These are phyloP conservation scores for Drosophila diplacantha DNA, from an alignment of 2,888 invertebrate species.

Conservation along the genomic window DNA sequence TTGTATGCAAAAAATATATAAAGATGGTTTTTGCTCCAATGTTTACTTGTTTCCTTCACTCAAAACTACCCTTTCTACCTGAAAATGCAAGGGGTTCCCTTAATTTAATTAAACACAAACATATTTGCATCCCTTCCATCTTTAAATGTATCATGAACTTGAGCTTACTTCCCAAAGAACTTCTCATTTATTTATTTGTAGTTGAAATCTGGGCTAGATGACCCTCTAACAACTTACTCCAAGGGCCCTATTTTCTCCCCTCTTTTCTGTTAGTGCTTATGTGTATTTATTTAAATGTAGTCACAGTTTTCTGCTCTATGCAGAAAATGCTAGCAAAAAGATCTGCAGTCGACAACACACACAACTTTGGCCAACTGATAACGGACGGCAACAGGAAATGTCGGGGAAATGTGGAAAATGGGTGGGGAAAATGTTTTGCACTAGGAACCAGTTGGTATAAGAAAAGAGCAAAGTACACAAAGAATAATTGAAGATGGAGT, in stretches of 20 bases:
- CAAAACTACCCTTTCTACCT: too few species aligned
- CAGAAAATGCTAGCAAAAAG: conserved; percentile 32
- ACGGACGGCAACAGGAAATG: conserved; percentile 64
- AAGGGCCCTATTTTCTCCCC: neutral
- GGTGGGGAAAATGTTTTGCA: conserved; percentile 27
- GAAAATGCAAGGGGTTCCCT: neutral
- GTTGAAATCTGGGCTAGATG: neutral
- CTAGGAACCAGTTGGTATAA: conserved; percentile 29
- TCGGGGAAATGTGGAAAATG: conserved; percentile 24
- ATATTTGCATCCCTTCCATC: neutral
- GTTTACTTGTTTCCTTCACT: neutral
- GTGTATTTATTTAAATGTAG: conserved; percentile 31
- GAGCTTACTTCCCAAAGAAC: neutral
- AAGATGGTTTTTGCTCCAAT: neutral
- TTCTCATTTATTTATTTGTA: conserved; percentile 1
- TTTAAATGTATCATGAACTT: neutral
- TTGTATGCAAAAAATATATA: neutral
- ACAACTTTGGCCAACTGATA: conserved; percentile 51
- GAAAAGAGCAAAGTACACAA: neutral
- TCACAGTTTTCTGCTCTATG: conserved; percentile 12
- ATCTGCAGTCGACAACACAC: conserved; percentile 32
- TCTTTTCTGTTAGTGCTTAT: neutral
- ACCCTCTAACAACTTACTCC: conserved; percentile 3
- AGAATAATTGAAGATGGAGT: neutral
- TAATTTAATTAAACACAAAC: neutral